Evolutionary conservation across 1,140 invertebrate species (phyloP).

Genomic region (Drosophila fuyamai): DNA sequence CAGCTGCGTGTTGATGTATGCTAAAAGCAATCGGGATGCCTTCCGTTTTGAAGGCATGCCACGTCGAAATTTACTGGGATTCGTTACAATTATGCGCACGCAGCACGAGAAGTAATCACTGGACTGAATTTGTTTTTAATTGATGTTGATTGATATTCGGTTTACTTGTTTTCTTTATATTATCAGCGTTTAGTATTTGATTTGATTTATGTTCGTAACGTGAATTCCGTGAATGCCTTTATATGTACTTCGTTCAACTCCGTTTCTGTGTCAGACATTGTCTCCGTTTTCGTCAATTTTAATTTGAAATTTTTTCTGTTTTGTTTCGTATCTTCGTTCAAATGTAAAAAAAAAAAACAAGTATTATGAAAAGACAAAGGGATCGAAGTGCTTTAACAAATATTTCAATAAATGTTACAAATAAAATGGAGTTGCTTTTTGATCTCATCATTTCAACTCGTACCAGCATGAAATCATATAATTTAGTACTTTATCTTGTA

Average conservation of each 20-base stretch:
- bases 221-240: conserved; percentile 56
- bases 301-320: conserved; percentile 41
- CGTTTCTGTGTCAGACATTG: conserved; percentile 38
- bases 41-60: conserved; percentile 33
- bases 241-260: conserved; percentile 48
- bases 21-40: conserved; percentile 38
- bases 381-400: conserved; percentile 56
- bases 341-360: conserved; percentile 68
- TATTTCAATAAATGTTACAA: conserved; percentile 44
- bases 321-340: conserved; percentile 48
- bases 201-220: conserved; percentile 66
- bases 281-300: conserved; percentile 28
- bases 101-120: conserved; percentile 59
- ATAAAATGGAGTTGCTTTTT: conserved; percentile 17
- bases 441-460: background rate
- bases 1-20: conserved; percentile 47
- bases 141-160: conserved; percentile 60
- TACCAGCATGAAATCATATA: conserved; percentile 11
- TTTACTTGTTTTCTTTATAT: conserved; percentile 62
- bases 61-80: conserved; percentile 39
- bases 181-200: conserved; percentile 54
- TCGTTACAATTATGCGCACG: conserved; percentile 37
- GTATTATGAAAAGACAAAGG: conserved; percentile 71
- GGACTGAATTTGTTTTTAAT: conserved; percentile 79
- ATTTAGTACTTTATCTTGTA: conserved; percentile 18